A percentile compares a stretch with the other conserved stretches of the same genome.
Evolutionary conservation across 2,797 vertebrate species (phyloP).

Genomic region (Leptatherina wallacei): DNA sequence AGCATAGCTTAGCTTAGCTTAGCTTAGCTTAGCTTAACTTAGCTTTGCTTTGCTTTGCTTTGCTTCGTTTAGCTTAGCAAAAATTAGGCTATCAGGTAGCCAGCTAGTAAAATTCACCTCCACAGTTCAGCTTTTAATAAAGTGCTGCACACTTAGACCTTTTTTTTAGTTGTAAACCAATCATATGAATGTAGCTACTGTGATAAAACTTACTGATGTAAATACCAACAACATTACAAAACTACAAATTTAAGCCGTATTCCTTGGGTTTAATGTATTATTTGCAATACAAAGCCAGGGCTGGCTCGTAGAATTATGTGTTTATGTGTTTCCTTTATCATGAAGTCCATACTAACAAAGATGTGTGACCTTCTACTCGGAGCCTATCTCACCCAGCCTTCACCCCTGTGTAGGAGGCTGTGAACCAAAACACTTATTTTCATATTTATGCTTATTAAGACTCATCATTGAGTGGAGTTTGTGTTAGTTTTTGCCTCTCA

Average conservation of each 20-base stretch:
- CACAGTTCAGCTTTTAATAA: neutral
- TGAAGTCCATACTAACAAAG: neutral
- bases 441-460: neutral
- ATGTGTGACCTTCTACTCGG: neutral
- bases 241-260: neutral
- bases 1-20: constrained; percentile 5
- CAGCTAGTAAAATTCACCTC: neutral
- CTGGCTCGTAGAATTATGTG: neutral
- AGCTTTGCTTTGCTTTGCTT: neutral
- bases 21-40: neutral
- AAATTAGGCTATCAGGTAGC: neutral
- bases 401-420: neutral
- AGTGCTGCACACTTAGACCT: fast-evolving
- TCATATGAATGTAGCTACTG: neutral
- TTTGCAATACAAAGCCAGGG: neutral
- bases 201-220: neutral
- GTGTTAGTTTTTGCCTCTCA: neutral
- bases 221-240: neutral
- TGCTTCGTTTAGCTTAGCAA: neutral
- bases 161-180: neutral
- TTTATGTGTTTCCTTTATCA: neutral
- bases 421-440: neutral
- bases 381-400: neutral
- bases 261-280: neutral
- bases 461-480: neutral